Percentiles rank a stretch among this genome's conserved stretches.
These are phyloP conservation scores for Drosophila quinaria DNA, from an alignment of 2,888 invertebrate genomes.

Conservation along the genomic window DNA sequence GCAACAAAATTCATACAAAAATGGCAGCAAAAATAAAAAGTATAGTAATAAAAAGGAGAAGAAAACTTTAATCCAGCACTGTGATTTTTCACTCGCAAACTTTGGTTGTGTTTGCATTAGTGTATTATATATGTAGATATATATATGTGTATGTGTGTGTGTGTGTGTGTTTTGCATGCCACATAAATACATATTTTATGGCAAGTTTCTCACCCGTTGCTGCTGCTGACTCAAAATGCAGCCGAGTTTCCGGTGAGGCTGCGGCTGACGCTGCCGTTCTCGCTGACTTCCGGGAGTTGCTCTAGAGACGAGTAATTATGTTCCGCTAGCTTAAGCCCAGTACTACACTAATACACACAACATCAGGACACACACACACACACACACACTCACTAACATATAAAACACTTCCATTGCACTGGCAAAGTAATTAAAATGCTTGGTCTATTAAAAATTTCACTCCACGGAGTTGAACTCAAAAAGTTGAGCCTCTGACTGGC, in stretches of 20 bases:
- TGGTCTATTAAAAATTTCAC: conserved; percentile 81
- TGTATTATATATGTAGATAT: conserved; percentile 15
- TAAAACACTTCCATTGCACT: conserved; percentile 20
- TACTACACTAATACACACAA: conserved; percentile 28
- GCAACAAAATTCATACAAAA: conserved; percentile 77
- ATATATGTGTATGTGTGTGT: conserved; percentile 19
- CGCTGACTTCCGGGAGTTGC: conserved; percentile 77
- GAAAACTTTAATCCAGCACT: conserved; percentile 57
- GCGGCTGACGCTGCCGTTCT: conserved; percentile 64
- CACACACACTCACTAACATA: conserved; percentile 8
- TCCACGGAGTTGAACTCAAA: conserved; percentile 78
- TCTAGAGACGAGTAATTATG: conserved; percentile 79
- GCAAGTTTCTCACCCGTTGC: conserved; percentile 65
- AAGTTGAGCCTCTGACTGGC: conserved; percentile 75
- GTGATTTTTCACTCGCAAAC: conserved; percentile 67
- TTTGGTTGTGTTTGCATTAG: conserved; percentile 52
- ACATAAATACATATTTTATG: conserved; percentile 81
- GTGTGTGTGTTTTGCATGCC: conserved; percentile 40
- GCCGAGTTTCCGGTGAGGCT: conserved; percentile 73
- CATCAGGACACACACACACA: background rate
- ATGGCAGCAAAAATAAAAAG: conserved; percentile 27
- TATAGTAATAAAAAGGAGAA: background rate
- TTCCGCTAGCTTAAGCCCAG: conserved; percentile 79
- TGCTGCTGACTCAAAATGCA: conserved; percentile 36
- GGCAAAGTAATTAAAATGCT: conserved; percentile 79